Conservation (phyloP, 23 tunicate species). For the Ascidia mentula region DNA sequence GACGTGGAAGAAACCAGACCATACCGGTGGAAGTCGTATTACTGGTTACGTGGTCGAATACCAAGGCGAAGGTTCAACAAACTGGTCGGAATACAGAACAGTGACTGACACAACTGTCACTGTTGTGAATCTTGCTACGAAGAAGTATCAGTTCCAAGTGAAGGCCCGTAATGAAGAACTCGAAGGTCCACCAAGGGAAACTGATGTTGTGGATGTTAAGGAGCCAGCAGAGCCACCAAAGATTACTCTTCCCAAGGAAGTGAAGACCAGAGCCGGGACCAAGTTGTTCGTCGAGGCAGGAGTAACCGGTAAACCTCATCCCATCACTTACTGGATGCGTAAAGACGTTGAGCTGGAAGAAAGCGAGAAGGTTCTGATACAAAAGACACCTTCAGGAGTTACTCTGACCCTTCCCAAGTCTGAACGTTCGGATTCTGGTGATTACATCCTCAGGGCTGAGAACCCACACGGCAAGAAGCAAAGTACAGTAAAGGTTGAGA, state of each 20-base stretch:
- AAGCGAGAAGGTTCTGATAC: slow-evolving; percentile 43
- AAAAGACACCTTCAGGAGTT: slow-evolving; percentile 46
- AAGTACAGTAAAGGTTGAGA: slow-evolving; percentile 61
- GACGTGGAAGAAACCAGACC: slow-evolving; percentile 80
- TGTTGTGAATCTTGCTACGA: slow-evolving; percentile 56
- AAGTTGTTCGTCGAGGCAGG: slow-evolving; percentile 52
- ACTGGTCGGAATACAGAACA: slow-evolving; percentile 71
- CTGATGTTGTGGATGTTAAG: slow-evolving; percentile 78
- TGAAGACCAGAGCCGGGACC: slow-evolving; percentile 57
- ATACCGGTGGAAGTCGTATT: slow-evolving; percentile 83
- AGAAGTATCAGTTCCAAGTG: slow-evolving; percentile 80
- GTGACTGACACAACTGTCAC: slow-evolving; percentile 70
- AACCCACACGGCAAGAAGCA: slow-evolving; percentile 70
- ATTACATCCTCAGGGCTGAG: slow-evolving; percentile 61
- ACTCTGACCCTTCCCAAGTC: slow-evolving; percentile 53
- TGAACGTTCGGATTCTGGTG: slow-evolving; percentile 58
- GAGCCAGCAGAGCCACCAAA: slow-evolving; percentile 77
- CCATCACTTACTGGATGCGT: slow-evolving; percentile 68
- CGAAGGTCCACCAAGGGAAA: slow-evolving; percentile 60
- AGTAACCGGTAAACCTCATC: slow-evolving; percentile 78
- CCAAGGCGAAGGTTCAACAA: slow-evolving; percentile 73
- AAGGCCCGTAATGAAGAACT: slow-evolving; percentile 78
- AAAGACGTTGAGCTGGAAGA: slow-evolving; percentile 60
- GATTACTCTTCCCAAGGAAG: slow-evolving; percentile 46
- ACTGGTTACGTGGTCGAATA: slow-evolving; percentile 79